Conservation (phyloP, 2,888 invertebrate species). For the Glaucopsyche alexis region DNA sequence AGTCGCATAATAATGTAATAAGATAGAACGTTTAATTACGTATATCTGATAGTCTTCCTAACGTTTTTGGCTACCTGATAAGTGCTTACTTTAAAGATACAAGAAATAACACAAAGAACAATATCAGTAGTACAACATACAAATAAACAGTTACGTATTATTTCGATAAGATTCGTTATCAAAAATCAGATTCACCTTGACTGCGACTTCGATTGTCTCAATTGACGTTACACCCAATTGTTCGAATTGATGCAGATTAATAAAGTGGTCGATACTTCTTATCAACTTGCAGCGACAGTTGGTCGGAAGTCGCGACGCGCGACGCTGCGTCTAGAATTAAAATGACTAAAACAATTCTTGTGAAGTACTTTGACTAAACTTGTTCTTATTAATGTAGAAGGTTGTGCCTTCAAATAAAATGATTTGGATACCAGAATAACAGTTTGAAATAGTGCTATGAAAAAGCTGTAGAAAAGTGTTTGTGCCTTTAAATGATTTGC, state of each 20-base stretch:
- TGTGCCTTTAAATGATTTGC: constrained; percentile 37
- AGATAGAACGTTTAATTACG: too few relatives aligned
- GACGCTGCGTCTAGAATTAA: constrained; percentile 28
- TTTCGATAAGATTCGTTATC: not conserved
- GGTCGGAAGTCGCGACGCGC: constrained; percentile 40
- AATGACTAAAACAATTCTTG: constrained; percentile 14
- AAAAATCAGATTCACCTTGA: constrained; percentile 34
- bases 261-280: constrained; percentile 70
- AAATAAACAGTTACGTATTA: too few relatives aligned
- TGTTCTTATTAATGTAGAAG: not conserved
- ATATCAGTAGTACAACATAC: too few relatives aligned
- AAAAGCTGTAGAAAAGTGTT: constrained; percentile 37
- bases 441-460: constrained; percentile 31
- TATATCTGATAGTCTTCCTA: too few relatives aligned
- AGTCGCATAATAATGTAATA: too few relatives aligned
- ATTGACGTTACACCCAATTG: constrained; percentile 65
- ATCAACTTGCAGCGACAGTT: constrained; percentile 69
- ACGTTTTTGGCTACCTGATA: too few relatives aligned
- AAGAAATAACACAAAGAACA: too few relatives aligned
- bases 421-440: too few relatives aligned
- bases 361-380: not conserved
- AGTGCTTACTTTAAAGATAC: too few relatives aligned
- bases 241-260: constrained; percentile 71
- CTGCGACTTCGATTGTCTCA: constrained; percentile 39
- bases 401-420: not conserved